These are phyloP conservation scores for Gortyna flavago DNA, from an alignment of 2,888 invertebrate species.

Conservation along the genomic window DNA sequence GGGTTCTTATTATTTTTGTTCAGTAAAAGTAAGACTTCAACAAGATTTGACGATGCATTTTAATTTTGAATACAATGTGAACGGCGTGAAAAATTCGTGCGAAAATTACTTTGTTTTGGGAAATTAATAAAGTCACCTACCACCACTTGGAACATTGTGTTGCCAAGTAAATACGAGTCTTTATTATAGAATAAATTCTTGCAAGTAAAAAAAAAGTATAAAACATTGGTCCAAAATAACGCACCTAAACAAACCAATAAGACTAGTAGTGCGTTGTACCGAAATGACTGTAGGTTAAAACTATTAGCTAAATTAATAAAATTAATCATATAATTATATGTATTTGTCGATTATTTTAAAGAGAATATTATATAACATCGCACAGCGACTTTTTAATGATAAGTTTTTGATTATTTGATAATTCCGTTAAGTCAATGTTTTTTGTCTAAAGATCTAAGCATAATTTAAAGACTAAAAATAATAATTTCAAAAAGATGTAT, in stretches of 20 bases:
- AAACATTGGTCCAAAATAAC: constrained; percentile 53
- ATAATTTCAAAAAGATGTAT: background rate
- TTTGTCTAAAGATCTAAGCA: constrained; percentile 40
- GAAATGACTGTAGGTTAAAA: constrained; percentile 55
- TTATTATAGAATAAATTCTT: constrained; percentile 17
- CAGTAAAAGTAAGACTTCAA: background rate
- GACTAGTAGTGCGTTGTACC: constrained; percentile 72
- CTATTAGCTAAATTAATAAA: constrained; percentile 58
- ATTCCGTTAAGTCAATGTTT: constrained; percentile 32
- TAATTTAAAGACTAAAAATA: background rate
- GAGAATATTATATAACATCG: constrained; percentile 48
- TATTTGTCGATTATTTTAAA: constrained; percentile 47
- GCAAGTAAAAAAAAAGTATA: constrained; percentile 39
- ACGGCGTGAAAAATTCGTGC: background rate
- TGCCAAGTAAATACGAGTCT: constrained; percentile 4
- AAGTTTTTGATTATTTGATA: constrained; percentile 44
- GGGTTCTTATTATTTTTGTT: background rate
- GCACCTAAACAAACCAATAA: constrained; percentile 62
- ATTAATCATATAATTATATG: constrained; percentile 40
- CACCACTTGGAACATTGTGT: background rate
- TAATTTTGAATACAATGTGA: background rate
- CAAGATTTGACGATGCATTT: background rate
- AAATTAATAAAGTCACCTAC: background rate
- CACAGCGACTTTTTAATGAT: constrained; percentile 46
- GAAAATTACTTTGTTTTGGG: background rate